A percentile compares a stretch with the other conserved stretches of the same genome.
Evolutionary conservation across 2,113 vertebrate species (phyloP).

Genomic region (Symphodus melops): DNA sequence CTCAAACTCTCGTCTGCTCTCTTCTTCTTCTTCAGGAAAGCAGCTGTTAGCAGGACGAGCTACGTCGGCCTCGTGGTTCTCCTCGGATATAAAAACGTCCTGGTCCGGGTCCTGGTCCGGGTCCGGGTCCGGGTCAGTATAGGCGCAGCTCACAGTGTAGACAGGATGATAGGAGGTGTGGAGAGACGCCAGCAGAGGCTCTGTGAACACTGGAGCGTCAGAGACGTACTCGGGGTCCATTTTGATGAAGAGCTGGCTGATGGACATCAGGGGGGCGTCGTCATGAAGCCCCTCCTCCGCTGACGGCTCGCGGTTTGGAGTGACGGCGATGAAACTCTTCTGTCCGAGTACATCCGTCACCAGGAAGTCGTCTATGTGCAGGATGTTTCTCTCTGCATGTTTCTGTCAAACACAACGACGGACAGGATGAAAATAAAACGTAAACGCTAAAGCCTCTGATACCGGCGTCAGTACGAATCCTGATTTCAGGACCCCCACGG

Average conservation of each 20-base stretch:
- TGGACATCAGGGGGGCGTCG: neutral
- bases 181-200: neutral
- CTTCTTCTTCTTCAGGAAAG: slow-evolving; percentile 9
- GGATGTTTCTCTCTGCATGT: slow-evolving; percentile 11
- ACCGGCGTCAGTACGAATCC: no score
- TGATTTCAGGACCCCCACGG: no score
- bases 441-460: no score
- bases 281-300: slow-evolving; percentile 3
- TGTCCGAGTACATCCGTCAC: slow-evolving; percentile 19
- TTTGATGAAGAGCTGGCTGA: neutral
- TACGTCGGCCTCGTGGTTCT: neutral
- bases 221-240: neutral
- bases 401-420: slow-evolving; percentile 18
- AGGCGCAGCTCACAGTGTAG: neutral
- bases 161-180: neutral
- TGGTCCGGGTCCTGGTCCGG: neutral
- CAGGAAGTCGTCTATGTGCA: slow-evolving; percentile 59
- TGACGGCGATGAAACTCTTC: slow-evolving; percentile 32
- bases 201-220: neutral
- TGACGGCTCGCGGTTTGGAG: neutral
- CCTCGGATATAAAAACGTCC: neutral
- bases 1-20: neutral
- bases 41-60: neutral
- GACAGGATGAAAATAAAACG: no score
- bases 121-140: neutral